Base-by-base conservation (phyloP, 64 coral and sea anemone species). In the Dendronephthya gigantea region DNA sequence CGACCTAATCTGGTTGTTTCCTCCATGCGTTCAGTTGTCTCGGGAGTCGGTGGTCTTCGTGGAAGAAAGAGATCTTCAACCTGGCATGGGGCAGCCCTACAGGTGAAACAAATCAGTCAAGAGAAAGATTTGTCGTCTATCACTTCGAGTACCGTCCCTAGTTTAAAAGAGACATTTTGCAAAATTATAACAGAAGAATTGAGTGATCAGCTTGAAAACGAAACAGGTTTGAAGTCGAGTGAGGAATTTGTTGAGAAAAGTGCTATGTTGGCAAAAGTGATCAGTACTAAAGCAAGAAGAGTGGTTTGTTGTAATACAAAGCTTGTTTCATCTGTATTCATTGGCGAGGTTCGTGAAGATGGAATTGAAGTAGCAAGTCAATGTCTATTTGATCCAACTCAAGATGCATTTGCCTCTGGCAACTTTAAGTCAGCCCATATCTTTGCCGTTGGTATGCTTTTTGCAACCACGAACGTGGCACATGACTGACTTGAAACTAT, bases 281-380 rank as follows among this genome's bases (percentile, higher is more conserved):
- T 79, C 72, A 39, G 72, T 79, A 19, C 30, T 15, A 79, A 19
- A 79, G 72, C 72, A 79, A 79, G 28, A 34, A 15, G 29, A 19
- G 8, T 79, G 30, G 32, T 79, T 34, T 9, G 36, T 28, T 79
- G 22, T 79, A 79, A 39, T 17, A 34, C 72, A 79, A 79, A 79
- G 30, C 9, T 79, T 10, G 72, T 79, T 79, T 79, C 32, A 28
- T 79, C 15, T 35, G 72, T 79, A 5, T 79, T 79, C 36, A 34
- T 79, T 79, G 72, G 72, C 17, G 72, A 79, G 37, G 37, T 79
- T 37, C 72, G 72, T 13, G 72, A 29, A 34, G 72, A 79, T 79
- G 72, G 72, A 29, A 79, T 79, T 19, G 72, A 79, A 39, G 72
- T 79, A 29, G 72, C 72, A 17, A 79, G 27, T 79, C 72, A 79